Evolutionary conservation across 2,888 invertebrate genomes (phyloP).

Genomic region (Mechanitis mazaeus): DNA sequence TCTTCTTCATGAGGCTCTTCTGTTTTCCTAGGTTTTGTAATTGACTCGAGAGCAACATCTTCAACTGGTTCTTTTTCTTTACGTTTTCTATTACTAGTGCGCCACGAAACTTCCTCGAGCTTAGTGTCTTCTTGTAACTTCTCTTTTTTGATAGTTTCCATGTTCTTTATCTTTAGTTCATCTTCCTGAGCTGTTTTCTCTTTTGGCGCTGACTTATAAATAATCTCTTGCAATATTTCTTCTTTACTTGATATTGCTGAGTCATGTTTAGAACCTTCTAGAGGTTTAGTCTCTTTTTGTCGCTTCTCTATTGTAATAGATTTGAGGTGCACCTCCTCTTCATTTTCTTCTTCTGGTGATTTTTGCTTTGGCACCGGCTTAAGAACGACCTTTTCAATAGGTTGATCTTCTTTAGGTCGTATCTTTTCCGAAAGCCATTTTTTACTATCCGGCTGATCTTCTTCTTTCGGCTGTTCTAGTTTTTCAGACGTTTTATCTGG

Average conservation of each 20-base stretch:
- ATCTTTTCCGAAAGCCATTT: too few relatives aligned
- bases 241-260: too few relatives aligned
- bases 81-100: constrained; percentile 48
- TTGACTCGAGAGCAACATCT: constrained; percentile 65
- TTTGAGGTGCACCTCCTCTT: too few relatives aligned
- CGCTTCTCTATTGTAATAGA: too few relatives aligned
- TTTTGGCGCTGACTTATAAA: constrained; percentile 52
- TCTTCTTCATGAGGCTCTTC: constrained; percentile 31
- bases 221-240: constrained; percentile 41
- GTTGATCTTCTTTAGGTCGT: too few relatives aligned
- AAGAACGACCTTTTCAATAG: constrained; percentile 43
- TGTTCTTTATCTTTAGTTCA: too few relatives aligned
- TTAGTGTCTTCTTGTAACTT: constrained; percentile 39
- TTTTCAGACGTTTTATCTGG: too few relatives aligned
- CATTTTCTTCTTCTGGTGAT: too few relatives aligned
- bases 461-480: too few relatives aligned
- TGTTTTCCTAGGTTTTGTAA: constrained; percentile 25
- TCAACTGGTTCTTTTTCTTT: constrained; percentile 49
- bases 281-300: too few relatives aligned
- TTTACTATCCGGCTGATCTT: too few relatives aligned
- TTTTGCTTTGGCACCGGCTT: constrained; percentile 51
- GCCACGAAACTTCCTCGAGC: constrained; percentile 36
- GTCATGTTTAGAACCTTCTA: too few relatives aligned
- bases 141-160: constrained; percentile 38
- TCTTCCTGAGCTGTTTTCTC: constrained; percentile 30